Conservation (phyloP, 2,113 vertebrate genomes). For the Apus apus region DNA sequence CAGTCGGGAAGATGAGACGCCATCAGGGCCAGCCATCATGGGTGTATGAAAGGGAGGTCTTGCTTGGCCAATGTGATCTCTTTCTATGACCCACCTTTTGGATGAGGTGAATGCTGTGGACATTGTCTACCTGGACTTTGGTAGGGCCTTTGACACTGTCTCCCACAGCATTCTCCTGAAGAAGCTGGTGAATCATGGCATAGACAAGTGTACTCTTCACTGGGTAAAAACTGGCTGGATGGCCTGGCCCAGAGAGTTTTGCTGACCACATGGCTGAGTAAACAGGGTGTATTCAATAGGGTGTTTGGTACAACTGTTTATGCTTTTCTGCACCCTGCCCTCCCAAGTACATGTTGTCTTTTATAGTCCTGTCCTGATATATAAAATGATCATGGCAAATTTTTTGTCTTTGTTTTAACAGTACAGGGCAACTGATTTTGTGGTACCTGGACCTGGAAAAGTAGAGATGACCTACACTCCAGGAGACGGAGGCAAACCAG, state of each 20-base stretch:
- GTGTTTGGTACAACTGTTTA: not conserved
- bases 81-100: no score
- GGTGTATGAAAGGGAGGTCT: no score
- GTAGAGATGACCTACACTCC: conserved; percentile 95
- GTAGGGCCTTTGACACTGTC: no score
- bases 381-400: not conserved
- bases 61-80: no score
- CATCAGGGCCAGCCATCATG: not conserved
- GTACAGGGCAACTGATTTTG: conserved; percentile 98
- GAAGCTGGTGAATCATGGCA: no score
- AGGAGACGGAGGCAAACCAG: conserved; percentile 76
- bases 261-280: not conserved
- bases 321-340: not conserved
- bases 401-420: conserved; percentile 41
- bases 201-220: no score
- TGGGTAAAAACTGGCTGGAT: no score
- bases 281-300: not conserved
- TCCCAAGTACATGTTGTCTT: not conserved
- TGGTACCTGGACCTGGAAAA: conserved; percentile 92
- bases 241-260: no score
- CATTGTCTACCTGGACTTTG: no score
- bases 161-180: no score
- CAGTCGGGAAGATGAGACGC: not conserved
- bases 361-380: not conserved
- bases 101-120: no score